Evolutionary conservation across 1,140 invertebrate genomes (phyloP), one percentile per base, ranked within the genome.

Genomic region (Drosophila insularis): DNA sequence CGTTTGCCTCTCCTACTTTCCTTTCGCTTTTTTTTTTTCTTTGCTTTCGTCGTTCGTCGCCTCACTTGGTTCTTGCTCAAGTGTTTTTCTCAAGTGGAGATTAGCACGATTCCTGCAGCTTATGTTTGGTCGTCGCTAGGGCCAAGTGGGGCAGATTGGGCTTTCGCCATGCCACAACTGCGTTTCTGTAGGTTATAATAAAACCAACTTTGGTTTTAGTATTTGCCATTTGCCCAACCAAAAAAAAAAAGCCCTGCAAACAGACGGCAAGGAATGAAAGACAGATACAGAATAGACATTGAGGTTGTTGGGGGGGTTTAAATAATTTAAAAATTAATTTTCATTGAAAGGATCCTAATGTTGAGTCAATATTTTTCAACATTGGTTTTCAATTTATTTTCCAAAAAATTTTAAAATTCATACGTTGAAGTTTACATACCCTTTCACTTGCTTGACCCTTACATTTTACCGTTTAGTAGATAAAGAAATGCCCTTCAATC

Each of bases 41-140:
- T 53, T 78, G 67, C 60, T 66, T 64, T 63, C 61, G 56, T 71
- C 67, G 71, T 82, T 78, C 71, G 75, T 63, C 78, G 78, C 79
- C 71, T 82, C 82, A 78, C 81, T 87, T 63, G 63, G 74, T 35
- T 81, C 56, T 11, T 23, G 8, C 35, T 69, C 76, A 79, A 87
- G 80, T 82, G 72, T 77, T 74, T 74, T 72, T 39, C 76, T 89
- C 77, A 78, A 87, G 84, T 89, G 80, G 46, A 87, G 84, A 87
- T 87, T 87, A 87, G 84, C 80, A 74, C 71, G 82, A 80, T 78
- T 80, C 74, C 75, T 74, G 63, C 78, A 76, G 72, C 76, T 82
- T 80, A 82, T 82, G 67, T 21, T 58, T 13, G 55, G 55, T 58
- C 31, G 55, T 58, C 31, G 55, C 55, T 58, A 50, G 43, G 43